These are phyloP conservation scores for Puma concolor DNA, from an alignment of 2,113 vertebrate species.

Conservation along the genomic window DNA sequence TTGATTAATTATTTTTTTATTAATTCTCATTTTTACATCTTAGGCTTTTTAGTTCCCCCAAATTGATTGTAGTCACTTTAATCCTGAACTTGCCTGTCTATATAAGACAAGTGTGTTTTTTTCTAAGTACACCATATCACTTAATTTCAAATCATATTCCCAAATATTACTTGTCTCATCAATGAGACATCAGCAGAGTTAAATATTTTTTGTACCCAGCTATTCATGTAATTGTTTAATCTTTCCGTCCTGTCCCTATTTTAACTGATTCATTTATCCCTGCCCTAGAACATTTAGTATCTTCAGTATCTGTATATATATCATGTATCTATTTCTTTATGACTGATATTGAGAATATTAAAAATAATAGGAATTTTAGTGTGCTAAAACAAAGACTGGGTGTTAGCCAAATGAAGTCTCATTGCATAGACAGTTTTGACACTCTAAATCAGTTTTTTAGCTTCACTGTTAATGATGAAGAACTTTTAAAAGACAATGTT, in stretches of 20 bases:
- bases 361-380: slow-evolving; percentile 4
- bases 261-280: background rate
- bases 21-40: slow-evolving; percentile 8
- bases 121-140: background rate
- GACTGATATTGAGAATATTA: background rate
- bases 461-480: slow-evolving; percentile 23
- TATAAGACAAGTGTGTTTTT: background rate
- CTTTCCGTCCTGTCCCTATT: background rate
- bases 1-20: background rate
- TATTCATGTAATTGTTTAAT: background rate
- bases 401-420: background rate
- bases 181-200: background rate
- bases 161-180: background rate
- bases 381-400: background rate
- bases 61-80: slow-evolving; percentile 21
- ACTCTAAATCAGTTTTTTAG: slow-evolving; percentile 30
- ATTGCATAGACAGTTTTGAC: background rate
- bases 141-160: background rate
- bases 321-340: background rate
- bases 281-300: background rate
- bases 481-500: slow-evolving; percentile 55
- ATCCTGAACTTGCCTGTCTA: background rate
- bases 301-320: background rate
- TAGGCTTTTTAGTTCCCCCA: background rate
- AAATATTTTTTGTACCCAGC: background rate